A percentile compares a stretch with the other conserved stretches of the same genome.
phyloP scores from a whole-genome alignment of 2,797 vertebrate genomes.

The Thunnus albacares region DNA sequence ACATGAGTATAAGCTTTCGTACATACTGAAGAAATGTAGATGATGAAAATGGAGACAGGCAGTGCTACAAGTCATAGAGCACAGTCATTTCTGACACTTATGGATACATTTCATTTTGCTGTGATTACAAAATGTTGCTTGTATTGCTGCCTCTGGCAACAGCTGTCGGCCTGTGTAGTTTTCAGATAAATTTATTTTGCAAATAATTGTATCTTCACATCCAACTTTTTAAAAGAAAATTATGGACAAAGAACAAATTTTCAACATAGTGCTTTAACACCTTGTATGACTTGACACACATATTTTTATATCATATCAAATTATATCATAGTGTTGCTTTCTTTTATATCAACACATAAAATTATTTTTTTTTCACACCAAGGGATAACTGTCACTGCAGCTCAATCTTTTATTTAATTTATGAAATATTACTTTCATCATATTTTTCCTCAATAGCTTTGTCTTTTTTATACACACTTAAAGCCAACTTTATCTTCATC shows the following conservation, averaged over 20 bases:
- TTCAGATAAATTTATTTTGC: background rate
- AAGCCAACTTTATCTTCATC: background rate
- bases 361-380: no score
- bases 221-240: background rate
- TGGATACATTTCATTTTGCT: constrained; percentile 12
- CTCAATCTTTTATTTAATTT: background rate
- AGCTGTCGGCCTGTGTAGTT: background rate
- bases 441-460: background rate
- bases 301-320: background rate
- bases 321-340: background rate
- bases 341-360: background rate
- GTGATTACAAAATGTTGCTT: background rate
- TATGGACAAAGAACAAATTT: background rate
- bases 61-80: background rate
- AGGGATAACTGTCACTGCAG: background rate
- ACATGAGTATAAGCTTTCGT: background rate
- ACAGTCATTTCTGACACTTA: background rate
- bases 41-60: background rate
- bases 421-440: background rate
- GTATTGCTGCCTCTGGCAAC: background rate
- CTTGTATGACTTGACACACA: background rate
- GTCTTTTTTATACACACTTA: background rate
- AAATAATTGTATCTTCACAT: constrained; percentile 4
- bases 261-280: background rate
- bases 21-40: background rate